A percentile compares a stretch with the other conserved stretches of the same genome.
Evolutionary conservation across 2,888 invertebrate genomes (phyloP).

Genomic region (Orthonychiurus folsomi): DNA sequence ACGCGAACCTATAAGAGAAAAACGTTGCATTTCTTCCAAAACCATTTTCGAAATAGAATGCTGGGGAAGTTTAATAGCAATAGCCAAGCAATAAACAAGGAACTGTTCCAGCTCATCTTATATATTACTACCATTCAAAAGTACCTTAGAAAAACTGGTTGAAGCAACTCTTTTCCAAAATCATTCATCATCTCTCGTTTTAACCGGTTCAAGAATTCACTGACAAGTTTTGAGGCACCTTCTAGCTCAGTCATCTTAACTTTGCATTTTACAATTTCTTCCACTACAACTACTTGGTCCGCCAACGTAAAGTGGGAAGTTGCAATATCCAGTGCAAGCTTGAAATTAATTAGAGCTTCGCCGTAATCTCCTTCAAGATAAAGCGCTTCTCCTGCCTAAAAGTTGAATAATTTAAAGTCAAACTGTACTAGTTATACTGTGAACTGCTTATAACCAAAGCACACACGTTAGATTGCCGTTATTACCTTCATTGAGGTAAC

Average conservation of each 20-base stretch:
- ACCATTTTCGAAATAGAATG: no score
- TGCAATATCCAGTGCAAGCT: conserved; percentile 28
- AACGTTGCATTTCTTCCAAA: no score
- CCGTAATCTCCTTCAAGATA: conserved; percentile 27
- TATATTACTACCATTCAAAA: no score
- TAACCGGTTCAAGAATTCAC: conserved; percentile 24
- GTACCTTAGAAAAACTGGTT: conserved; percentile 3
- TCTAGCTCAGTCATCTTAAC: conserved; percentile 36
- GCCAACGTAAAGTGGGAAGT: conserved; percentile 29
- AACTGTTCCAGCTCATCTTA: no score
- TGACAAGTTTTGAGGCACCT: conserved; percentile 34
- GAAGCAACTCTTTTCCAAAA: neutral
- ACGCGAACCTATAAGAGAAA: no score
- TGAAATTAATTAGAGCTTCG: conserved; percentile 34
- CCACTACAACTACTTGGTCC: conserved; percentile 31
- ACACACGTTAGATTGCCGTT: no score
- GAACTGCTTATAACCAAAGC: no score
- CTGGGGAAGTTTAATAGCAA: no score
- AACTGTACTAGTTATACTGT: no score
- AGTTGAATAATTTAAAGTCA: neutral
- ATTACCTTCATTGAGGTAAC: conserved; percentile 28
- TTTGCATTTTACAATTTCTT: conserved; percentile 32
- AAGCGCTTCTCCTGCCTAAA: conserved; percentile 13
- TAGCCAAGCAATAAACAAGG: no score
- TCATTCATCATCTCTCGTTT: conserved; percentile 12